Conservation (phyloP, 2,113 vertebrate genomes). For the Anarhynchus alexandrinus region DNA sequence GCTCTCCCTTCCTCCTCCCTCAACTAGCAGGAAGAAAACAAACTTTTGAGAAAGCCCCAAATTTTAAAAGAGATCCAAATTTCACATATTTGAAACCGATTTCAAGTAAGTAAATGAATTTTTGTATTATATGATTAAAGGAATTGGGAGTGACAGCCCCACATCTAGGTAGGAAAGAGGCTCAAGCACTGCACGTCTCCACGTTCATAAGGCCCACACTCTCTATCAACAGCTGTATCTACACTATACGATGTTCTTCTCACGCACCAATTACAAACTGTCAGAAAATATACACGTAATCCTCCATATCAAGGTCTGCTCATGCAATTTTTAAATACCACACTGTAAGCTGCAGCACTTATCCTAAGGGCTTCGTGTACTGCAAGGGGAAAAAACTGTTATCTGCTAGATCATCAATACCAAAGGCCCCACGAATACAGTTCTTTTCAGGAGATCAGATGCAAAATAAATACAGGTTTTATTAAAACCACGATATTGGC, state of each 20-base stretch:
- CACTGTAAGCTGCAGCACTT: not conserved
- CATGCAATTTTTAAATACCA: conserved; percentile 1
- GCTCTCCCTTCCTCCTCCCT: not conserved
- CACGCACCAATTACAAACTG: not conserved
- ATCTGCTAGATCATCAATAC: not conserved
- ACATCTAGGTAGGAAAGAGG: not conserved
- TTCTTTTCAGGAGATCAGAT: not conserved
- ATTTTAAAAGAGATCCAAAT: not conserved
- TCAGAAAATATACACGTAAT: conserved; percentile 6
- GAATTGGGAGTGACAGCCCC: not conserved
- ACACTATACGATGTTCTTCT: not conserved
- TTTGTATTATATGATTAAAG: not conserved
- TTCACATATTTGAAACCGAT: not conserved
- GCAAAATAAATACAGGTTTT: not conserved
- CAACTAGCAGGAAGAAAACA: not conserved
- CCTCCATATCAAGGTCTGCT: not conserved
- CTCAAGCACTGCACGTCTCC: not conserved
- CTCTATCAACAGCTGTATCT: not conserved
- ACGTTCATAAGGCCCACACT: not conserved
- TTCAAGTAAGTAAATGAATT: not conserved
- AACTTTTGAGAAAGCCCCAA: not conserved
- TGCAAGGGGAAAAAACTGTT: not conserved
- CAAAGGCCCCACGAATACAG: not conserved
- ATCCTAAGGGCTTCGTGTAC: not conserved
- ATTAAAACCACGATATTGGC: not conserved